Evolutionary conservation across 2,888 invertebrate genomes (phyloP).

Genomic region (Drosophila pseudotakahashii): DNA sequence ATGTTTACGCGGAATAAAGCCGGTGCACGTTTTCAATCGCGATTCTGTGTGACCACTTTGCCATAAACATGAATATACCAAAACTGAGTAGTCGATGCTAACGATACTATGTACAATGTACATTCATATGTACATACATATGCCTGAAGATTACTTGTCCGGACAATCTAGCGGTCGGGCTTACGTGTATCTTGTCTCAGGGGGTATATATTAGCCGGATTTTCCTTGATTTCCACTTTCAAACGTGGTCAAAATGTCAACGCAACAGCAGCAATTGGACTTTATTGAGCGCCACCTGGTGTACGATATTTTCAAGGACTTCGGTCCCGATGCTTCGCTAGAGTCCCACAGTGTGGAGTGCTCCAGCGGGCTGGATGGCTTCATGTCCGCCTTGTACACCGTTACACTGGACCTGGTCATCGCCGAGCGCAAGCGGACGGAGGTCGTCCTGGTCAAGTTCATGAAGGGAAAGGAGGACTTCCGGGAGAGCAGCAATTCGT

Average conservation of each 20-base stretch:
- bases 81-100: not conserved
- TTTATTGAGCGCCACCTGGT: constrained; percentile 6
- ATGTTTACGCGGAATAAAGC: constrained; percentile 17
- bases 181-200: not conserved
- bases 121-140: too few relatives aligned
- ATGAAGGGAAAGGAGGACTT: constrained; percentile 82
- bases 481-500: constrained; percentile 78
- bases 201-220: not conserved
- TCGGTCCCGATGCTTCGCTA: not conserved
- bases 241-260: not conserved
- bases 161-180: not conserved
- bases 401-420: constrained; percentile 54
- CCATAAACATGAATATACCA: not conserved
- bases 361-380: constrained; percentile 5
- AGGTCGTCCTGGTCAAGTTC: constrained; percentile 79
- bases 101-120: constrained; percentile 3
- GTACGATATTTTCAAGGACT: constrained; percentile 5
- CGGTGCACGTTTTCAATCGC: constrained; percentile 34
- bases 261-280: constrained; percentile 3
- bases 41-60: too few relatives aligned
- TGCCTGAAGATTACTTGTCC: not conserved
- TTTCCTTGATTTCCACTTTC: not conserved
- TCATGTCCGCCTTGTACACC: constrained; percentile 5
- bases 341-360: not conserved
- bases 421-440: constrained; percentile 45